Evolutionary conservation across 2,113 vertebrate species (phyloP).

Genomic region (Epinephelus moara): DNA sequence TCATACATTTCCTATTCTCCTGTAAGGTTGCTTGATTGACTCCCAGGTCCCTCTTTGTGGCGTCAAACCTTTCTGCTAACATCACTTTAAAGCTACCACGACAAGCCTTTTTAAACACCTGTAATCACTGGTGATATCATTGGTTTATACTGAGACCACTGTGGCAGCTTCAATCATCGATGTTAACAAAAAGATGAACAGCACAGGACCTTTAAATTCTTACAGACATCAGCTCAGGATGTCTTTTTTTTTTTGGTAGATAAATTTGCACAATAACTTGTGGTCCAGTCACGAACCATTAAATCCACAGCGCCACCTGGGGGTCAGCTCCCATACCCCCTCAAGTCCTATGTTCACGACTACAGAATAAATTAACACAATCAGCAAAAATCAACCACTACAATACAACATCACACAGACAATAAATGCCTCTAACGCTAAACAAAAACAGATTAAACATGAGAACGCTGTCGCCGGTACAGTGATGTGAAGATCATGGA

Average conservation of each 20-base stretch:
- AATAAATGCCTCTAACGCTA: conserved; percentile 23
- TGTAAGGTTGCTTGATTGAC: not conserved
- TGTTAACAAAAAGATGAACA: not conserved
- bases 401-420: conserved; percentile 38
- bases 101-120: not conserved
- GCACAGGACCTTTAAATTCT: not conserved
- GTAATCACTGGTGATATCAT: no score
- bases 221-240: not conserved
- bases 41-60: not conserved
- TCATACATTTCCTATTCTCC: conserved; percentile 65
- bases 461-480: conserved; percentile 23
- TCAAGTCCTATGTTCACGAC: conserved; percentile 27
- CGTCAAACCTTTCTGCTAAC: not conserved
- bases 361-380: conserved; percentile 76
- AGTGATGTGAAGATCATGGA: conserved; percentile 16
- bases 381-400: conserved; percentile 55
- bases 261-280: not conserved
- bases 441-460: conserved; percentile 24
- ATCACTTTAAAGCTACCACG: not conserved
- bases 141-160: no score
- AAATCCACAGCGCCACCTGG: conserved; percentile 39
- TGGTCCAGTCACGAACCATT: not conserved
- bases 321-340: conserved; percentile 10
- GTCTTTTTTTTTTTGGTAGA: conserved; percentile 16
- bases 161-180: no score